Conservation (phyloP, 2,797 vertebrate genomes). For the Astyanax mexicanus region DNA sequence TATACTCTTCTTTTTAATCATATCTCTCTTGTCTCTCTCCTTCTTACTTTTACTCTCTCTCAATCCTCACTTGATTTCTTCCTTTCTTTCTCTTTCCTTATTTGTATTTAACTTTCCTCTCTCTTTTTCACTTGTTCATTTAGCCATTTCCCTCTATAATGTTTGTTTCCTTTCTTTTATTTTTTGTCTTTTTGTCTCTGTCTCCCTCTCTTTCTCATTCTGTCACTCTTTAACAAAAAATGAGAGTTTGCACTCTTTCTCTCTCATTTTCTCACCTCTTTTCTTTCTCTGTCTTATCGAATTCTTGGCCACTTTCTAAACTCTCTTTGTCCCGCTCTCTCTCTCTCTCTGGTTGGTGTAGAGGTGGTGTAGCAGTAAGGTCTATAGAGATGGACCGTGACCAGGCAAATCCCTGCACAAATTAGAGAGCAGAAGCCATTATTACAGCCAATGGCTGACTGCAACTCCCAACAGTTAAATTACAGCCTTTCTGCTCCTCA, state of each 20-base stretch:
- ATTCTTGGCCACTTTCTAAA: slow-evolving; percentile 9
- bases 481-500: slow-evolving; percentile 61
- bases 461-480: slow-evolving; percentile 69
- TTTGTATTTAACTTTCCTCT: not conserved
- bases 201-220: slow-evolving; percentile 48
- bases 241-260: too few species aligned
- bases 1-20: not conserved
- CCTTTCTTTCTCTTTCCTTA: not conserved
- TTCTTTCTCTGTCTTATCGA: slow-evolving; percentile 36
- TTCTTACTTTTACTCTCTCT: not conserved
- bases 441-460: slow-evolving; percentile 67
- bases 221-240: slow-evolving; percentile 9
- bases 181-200: slow-evolving; percentile 27
- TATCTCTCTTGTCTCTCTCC: slow-evolving; percentile 3
- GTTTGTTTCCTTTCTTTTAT: too few species aligned
- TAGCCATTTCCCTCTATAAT: slow-evolving; percentile 51
- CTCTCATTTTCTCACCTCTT: not conserved
- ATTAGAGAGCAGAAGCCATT: slow-evolving; percentile 71
- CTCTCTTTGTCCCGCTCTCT: slow-evolving; percentile 7
- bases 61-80: not conserved
- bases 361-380: slow-evolving; percentile 63
- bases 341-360: slow-evolving; percentile 39
- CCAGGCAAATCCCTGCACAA: slow-evolving; percentile 69
- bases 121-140: too few species aligned
- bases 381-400: slow-evolving; percentile 58